These are phyloP conservation scores for Zingel zingel DNA, from an alignment of 2,113 vertebrate genomes.

Conservation along the genomic window DNA sequence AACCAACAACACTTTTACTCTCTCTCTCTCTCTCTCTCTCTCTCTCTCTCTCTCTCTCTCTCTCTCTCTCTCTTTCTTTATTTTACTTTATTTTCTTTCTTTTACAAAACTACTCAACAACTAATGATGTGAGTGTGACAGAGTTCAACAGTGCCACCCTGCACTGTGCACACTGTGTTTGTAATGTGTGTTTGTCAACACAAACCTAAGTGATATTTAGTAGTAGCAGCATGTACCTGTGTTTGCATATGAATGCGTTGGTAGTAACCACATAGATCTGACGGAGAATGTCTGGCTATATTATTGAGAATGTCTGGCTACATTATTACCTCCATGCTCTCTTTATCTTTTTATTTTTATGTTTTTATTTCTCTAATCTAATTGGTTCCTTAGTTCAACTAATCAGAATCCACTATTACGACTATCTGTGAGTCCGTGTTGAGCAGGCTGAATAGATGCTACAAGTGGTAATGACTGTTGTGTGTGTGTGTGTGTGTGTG, in stretches of 20 bases:
- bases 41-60: background rate
- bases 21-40: slow-evolving; percentile 10
- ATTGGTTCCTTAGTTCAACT: slow-evolving; percentile 49
- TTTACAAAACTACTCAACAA: slow-evolving; percentile 45
- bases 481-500: background rate
- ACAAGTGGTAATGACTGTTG: slow-evolving; percentile 67
- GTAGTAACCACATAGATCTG: background rate
- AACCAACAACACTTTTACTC: slow-evolving; percentile 35
- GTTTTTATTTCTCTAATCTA: slow-evolving; percentile 35
- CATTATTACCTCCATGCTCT: background rate
- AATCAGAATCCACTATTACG: slow-evolving; percentile 41
- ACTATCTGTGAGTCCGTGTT: slow-evolving; percentile 16
- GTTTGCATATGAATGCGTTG: slow-evolving; percentile 1
- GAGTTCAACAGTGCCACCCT: slow-evolving; percentile 26
- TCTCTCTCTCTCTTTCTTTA: background rate
- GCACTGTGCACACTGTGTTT: background rate
- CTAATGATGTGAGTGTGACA: slow-evolving; percentile 54
- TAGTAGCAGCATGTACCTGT: background rate
- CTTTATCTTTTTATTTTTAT: slow-evolving; percentile 17
- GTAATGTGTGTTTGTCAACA: background rate
- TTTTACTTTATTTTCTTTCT: slow-evolving; percentile 47
- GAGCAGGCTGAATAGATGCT: slow-evolving; percentile 49
- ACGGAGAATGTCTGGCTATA: background rate
- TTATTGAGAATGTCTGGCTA: slow-evolving; percentile 11
- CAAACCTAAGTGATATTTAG: background rate